Conservation (phyloP, 30 jellyfish, hydroid and myxozoan genomes). For the Hydra vulgaris region DNA sequence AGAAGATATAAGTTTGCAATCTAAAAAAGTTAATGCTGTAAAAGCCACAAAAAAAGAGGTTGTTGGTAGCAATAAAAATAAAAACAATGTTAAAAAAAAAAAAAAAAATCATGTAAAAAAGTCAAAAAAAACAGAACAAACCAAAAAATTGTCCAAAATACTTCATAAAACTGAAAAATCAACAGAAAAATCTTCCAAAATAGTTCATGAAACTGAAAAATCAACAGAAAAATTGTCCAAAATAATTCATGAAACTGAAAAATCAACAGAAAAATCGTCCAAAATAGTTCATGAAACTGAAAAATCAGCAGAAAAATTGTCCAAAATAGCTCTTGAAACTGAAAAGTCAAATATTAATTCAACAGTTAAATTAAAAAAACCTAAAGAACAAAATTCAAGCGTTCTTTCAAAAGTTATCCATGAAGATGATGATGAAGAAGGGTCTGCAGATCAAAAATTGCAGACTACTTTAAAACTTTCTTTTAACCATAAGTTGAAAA, state of each 20-base stretch:
- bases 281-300: too few species aligned
- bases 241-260: not conserved
- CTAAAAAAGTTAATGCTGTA: slow-evolving; percentile 1
- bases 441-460: slow-evolving; percentile 25
- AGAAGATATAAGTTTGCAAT: slow-evolving; percentile 20
- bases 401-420: not conserved
- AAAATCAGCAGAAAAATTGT: too few species aligned
- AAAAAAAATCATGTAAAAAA: too few species aligned
- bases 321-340: not conserved
- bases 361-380: too few species aligned
- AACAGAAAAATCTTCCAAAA: too few species aligned
- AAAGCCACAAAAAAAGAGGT: not conserved
- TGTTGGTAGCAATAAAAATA: not conserved
- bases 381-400: not conserved
- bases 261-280: too few species aligned
- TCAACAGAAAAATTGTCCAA: not conserved
- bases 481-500: not conserved
- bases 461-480: not conserved
- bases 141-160: not conserved
- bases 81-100: not conserved
- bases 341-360: not conserved
- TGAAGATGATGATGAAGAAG: slow-evolving; percentile 35
- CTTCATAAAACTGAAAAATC: not conserved
- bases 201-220: too few species aligned
- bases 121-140: not conserved